These are phyloP conservation scores for Parapsyche elsis DNA, from an alignment of 1,140 invertebrate species.

Conservation along the genomic window DNA sequence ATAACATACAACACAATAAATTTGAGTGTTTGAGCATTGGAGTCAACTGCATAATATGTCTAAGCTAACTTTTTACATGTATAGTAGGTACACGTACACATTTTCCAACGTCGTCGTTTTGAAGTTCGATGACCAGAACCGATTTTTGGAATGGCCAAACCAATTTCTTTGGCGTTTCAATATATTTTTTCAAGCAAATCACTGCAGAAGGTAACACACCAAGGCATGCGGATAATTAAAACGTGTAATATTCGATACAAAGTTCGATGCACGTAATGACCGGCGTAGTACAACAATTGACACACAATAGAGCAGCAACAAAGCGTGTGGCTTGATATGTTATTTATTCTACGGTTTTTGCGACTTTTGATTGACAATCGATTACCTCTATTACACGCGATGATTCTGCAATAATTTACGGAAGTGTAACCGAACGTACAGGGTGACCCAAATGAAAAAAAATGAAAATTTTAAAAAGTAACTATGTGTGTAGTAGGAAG, in stretches of 20 bases:
- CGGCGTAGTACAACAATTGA: conserved; percentile 37
- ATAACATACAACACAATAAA: too few relatives aligned
- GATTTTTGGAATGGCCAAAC: conserved; percentile 36
- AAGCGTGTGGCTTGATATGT: conserved; percentile 48
- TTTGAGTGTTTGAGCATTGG: too few relatives aligned
- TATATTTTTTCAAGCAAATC: conserved; percentile 35
- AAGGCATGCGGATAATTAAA: conserved; percentile 37
- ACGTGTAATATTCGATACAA: conserved; percentile 29
- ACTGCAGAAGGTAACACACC: conserved; percentile 29
- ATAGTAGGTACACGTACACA: not conserved
- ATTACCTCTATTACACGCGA: conserved; percentile 52
- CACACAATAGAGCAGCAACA: conserved; percentile 38
- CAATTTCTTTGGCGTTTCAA: conserved; percentile 35
- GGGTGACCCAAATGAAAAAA: too few relatives aligned
- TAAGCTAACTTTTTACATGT: too few relatives aligned
- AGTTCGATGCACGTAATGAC: conserved; percentile 36
- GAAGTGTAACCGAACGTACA: conserved; percentile 13
- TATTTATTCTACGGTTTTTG: conserved; percentile 47
- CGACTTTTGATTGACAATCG: conserved; percentile 52
- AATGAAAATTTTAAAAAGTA: too few relatives aligned
- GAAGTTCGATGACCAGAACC: conserved; percentile 37
- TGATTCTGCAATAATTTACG: conserved; percentile 48
- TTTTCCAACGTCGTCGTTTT: conserved; percentile 18
- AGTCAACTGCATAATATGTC: too few relatives aligned
- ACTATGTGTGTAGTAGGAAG: too few relatives aligned